phyloP scores from a whole-genome alignment of 2,797 vertebrate species.

The Tympanoctomys barrerae region DNA sequence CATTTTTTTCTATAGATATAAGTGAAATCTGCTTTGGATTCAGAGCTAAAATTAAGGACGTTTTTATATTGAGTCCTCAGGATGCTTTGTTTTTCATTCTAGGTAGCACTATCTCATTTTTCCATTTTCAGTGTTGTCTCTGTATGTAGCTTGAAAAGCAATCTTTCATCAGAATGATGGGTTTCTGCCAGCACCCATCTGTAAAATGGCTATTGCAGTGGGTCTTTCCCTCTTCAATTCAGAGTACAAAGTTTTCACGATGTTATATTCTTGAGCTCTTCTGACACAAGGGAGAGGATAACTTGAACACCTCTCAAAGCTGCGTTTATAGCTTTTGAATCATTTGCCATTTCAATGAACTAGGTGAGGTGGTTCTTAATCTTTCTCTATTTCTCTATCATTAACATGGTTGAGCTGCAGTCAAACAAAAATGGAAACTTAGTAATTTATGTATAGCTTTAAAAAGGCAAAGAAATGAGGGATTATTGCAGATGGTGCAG shows the following conservation, averaged over 20 bases:
- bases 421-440: constrained; percentile 75
- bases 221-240: constrained; percentile 70
- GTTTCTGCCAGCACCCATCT: constrained; percentile 69
- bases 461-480: constrained; percentile 82
- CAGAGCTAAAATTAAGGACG: constrained; percentile 73
- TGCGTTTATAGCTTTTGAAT: constrained; percentile 62
- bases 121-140: constrained; percentile 78
- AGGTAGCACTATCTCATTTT: constrained; percentile 76
- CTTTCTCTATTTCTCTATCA: constrained; percentile 63
- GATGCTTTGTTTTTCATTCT: constrained; percentile 71
- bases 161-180: constrained; percentile 72
- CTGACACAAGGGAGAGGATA: constrained; percentile 49
- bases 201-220: constrained; percentile 78
- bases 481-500: constrained; percentile 85
- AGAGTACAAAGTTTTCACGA: constrained; percentile 67
- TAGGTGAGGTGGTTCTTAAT: constrained; percentile 68
- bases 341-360: constrained; percentile 72
- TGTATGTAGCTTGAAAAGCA: constrained; percentile 76
- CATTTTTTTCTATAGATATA: constrained; percentile 64
- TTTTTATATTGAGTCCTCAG: constrained; percentile 67
- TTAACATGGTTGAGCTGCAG: constrained; percentile 73
- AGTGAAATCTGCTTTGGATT: constrained; percentile 70
- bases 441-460: constrained; percentile 66
- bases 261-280: constrained; percentile 64
- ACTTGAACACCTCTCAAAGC: constrained; percentile 41